A percentile compares a stretch with the other conserved stretches of the same genome.
Conservation (phyloP, 2,113 vertebrate genomes). For the Terrapene triunguis region DNA sequence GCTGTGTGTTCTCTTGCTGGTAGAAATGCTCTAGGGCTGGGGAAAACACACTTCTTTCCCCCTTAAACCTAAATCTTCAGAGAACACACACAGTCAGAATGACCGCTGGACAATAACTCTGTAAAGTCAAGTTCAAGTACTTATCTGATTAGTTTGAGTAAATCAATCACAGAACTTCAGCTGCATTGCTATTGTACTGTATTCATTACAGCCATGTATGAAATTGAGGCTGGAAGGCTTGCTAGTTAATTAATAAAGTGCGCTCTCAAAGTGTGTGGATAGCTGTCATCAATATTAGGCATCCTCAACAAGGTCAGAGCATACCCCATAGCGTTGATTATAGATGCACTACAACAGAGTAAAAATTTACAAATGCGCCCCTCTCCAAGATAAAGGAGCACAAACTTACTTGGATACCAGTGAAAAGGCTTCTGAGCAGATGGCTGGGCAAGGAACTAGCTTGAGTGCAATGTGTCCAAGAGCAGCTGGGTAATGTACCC, state of each 20-base stretch:
- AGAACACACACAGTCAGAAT: slow-evolving; percentile 51
- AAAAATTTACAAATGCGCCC: accelerated
- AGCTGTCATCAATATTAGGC: neutral
- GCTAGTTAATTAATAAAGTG: neutral
- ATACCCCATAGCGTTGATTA: neutral
- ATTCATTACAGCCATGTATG: slow-evolving; percentile 60
- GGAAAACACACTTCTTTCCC: slow-evolving; percentile 42
- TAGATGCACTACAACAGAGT: neutral
- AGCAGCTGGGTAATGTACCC: slow-evolving; percentile 95
- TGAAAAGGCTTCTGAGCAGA: slow-evolving; percentile 95
- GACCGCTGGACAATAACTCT: slow-evolving; percentile 51
- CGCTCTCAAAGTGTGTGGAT: neutral
- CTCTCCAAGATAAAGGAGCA: neutral
- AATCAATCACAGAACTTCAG: slow-evolving; percentile 57
- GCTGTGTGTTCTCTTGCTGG: slow-evolving; percentile 24
- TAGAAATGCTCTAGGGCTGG: neutral
- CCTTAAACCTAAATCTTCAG: slow-evolving; percentile 63
- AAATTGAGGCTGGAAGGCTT: slow-evolving; percentile 53
- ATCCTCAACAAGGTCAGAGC: neutral
- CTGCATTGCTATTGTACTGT: slow-evolving; percentile 40
- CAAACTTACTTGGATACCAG: slow-evolving; percentile 92
- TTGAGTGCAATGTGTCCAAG: slow-evolving; percentile 93
- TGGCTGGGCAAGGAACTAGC: slow-evolving; percentile 94
- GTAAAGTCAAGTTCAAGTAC: slow-evolving; percentile 43
- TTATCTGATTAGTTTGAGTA: slow-evolving; percentile 74